phyloP scores from a whole-genome alignment of 2,113 vertebrate species.

The Anoplopoma fimbria region DNA sequence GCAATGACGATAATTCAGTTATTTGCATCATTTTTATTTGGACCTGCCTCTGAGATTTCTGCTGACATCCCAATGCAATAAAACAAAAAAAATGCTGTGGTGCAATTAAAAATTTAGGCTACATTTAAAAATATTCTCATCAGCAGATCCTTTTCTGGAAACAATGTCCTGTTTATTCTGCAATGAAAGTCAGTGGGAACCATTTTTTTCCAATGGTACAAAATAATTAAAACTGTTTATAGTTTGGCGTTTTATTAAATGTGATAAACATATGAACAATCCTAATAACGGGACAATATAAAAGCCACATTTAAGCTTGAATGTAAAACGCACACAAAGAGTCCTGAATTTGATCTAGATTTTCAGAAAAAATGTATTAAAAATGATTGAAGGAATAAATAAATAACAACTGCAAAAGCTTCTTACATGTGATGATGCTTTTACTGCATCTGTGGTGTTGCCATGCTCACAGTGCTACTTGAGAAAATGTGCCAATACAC shows the following conservation, averaged over 20 bases:
- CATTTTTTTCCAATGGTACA: background rate
- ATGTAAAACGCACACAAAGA: background rate
- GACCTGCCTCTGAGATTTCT: background rate
- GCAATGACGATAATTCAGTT: slow-evolving; percentile 2
- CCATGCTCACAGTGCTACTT: background rate
- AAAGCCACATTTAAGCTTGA: background rate
- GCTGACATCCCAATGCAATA: background rate
- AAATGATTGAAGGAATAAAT: no score
- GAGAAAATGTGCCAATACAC: background rate
- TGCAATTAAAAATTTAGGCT: background rate
- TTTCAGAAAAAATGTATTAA: background rate
- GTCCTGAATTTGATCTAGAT: background rate
- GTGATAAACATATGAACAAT: background rate
- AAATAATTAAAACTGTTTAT: no score
- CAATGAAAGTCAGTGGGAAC: background rate
- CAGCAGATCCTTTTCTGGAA: background rate
- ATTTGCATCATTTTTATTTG: background rate
- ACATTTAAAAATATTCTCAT: background rate
- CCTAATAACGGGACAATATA: background rate
- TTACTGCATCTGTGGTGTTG: background rate
- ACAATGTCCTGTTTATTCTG: background rate
- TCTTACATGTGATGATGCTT: background rate
- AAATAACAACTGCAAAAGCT: background rate
- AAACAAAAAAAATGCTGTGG: no score
- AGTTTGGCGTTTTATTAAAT: background rate